These are phyloP conservation scores for Holothuria glaberrima DNA, from an alignment of 35 echinoderm and acorn worm species.

Conservation along the genomic window DNA sequence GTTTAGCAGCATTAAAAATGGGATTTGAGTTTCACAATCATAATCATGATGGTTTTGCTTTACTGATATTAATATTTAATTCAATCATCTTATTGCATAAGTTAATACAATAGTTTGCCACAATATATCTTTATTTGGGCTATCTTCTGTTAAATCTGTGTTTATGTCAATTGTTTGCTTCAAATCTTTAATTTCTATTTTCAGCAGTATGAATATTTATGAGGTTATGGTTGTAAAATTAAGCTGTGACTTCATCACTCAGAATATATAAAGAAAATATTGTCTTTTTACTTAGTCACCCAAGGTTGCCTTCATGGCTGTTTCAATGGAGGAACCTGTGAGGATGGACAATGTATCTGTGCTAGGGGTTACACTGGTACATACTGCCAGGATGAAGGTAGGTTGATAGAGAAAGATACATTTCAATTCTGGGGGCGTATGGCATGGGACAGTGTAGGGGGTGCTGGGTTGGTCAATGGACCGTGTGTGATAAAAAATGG, in stretches of 20 bases:
- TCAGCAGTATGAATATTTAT: no score
- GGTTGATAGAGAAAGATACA: background rate
- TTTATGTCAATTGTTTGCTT: no score
- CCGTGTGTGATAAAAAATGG: no score
- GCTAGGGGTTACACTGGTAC: constrained; percentile 63
- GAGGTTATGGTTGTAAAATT: no score
- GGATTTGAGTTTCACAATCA: background rate
- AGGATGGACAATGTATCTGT: constrained; percentile 84
- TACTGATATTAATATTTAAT: background rate
- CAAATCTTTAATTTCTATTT: no score
- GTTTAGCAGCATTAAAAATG: background rate
- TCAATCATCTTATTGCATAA: no score
- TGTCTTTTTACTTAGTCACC: background rate
- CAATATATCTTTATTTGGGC: no score
- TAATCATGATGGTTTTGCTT: background rate
- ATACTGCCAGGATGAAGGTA: constrained; percentile 83
- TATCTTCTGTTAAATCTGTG: no score
- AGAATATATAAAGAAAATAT: background rate
- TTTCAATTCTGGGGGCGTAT: no score
- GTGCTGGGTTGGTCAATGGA: no score
- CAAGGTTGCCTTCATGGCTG: constrained; percentile 47
- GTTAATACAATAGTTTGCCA: no score
- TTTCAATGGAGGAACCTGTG: constrained; percentile 86
- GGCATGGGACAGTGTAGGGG: no score
- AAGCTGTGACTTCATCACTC: background rate